phyloP scores from a whole-genome alignment of 2,888 invertebrate genomes.

The Heterodera filipjevi region DNA sequence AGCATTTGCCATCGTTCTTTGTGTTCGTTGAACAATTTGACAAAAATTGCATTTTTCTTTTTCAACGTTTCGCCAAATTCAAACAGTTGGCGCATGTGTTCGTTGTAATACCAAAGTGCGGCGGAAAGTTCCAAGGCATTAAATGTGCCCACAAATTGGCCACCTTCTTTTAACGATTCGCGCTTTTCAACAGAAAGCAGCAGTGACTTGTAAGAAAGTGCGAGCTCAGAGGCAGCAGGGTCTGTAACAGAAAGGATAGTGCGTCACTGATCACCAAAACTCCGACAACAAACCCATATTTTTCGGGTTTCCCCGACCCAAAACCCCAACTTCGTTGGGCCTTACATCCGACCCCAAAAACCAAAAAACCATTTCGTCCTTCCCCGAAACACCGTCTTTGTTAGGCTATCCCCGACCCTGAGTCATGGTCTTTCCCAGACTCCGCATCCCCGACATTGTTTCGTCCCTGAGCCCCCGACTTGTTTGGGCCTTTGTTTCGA shows the following conservation, averaged over 20 bases:
- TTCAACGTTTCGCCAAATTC: neutral
- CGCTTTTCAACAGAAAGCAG: neutral
- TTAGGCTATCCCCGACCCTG: no score
- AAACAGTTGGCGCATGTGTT: neutral
- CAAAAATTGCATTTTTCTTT: neutral
- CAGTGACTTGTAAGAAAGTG: neutral
- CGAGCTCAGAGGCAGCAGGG: neutral
- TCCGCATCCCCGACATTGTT: no score
- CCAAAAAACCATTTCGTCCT: no score
- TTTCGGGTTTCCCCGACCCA: neutral
- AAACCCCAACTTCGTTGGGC: no score
- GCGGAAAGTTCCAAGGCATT: neutral
- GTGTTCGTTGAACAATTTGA: neutral
- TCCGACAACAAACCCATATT: neutral
- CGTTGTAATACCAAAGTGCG: neutral
- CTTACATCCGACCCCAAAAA: no score
- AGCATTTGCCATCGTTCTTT: neutral
- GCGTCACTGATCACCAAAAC: no score
- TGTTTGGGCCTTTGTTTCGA: no score
- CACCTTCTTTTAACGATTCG: neutral
- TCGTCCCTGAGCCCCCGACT: no score
- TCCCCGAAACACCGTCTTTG: no score
- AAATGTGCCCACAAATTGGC: neutral
- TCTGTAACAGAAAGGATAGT: neutral
- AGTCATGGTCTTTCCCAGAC: no score